Evolutionary conservation across 2,113 vertebrate genomes (phyloP).

Genomic region (Callopanchax toddi): DNA sequence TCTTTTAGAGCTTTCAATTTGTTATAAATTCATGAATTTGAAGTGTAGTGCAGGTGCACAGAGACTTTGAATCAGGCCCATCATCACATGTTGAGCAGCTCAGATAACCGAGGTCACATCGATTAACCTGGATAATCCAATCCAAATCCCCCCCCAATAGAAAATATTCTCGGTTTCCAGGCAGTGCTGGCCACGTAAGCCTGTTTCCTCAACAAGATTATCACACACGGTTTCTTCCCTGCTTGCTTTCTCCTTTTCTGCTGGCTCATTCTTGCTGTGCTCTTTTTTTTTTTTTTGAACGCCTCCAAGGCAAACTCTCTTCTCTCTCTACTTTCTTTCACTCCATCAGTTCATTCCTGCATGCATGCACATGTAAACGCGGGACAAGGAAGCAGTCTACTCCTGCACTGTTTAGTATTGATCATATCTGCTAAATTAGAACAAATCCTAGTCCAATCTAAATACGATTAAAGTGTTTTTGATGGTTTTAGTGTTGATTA

Average conservation of each 20-base stretch:
- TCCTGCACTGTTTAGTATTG: conserved; percentile 32
- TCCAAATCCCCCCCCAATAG: conserved; percentile 65
- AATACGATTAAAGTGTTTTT: background rate
- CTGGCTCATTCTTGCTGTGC: conserved; percentile 22
- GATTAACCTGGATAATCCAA: conserved; percentile 75
- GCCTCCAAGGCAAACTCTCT: conserved; percentile 23
- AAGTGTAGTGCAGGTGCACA: conserved; percentile 34
- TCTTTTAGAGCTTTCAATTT: conserved; percentile 25
- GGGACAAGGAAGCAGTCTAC: conserved; percentile 26
- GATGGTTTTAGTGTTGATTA: background rate
- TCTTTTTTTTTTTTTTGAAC: background rate
- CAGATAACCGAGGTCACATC: conserved; percentile 66
- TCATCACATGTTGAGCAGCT: conserved; percentile 67
- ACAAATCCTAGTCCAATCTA: conserved; percentile 18
- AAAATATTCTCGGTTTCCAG: conserved; percentile 72
- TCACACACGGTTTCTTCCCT: conserved; percentile 56
- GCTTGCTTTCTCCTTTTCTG: conserved; percentile 43
- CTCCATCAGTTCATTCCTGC: conserved; percentile 33
- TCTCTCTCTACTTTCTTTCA: background rate
- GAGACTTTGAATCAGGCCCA: conserved; percentile 45
- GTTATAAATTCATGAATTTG: conserved; percentile 33
- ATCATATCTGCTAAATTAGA: conserved; percentile 56
- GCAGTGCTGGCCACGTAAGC: conserved; percentile 61
- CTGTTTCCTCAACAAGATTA: conserved; percentile 74
- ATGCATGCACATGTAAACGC: conserved; percentile 44